Evolutionary conservation across 2,888 invertebrate species (phyloP), one percentile per base, ranked within the genome.

Genomic region (Kryphioiulus occultus): DNA sequence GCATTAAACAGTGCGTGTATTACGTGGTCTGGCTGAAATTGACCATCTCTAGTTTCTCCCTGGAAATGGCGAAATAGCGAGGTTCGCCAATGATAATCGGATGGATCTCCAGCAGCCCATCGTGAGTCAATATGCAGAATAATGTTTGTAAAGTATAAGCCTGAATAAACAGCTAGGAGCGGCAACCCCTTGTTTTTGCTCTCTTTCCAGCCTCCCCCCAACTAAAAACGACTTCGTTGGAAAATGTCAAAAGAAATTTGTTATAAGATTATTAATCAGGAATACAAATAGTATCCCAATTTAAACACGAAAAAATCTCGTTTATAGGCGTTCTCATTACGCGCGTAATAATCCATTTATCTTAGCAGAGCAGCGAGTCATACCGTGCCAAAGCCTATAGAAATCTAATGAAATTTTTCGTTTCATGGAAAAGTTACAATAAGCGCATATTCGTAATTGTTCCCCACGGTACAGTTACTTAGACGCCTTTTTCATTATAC

Each of bases 11-110:
- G 68, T 26, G 68, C 26, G 26, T 1, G 68, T 26, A 68, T 26
- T 68, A 68, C 68, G 68, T 68, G 68, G 68, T 68, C 68, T 7
- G n/a, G 68, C 68, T 68, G 68, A 26, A 68, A 68, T 68, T 68
- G 68, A 12, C 68, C 26, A 68, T 22, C 68, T 68, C 68, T 26
- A 26, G 12, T 68, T 68, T 68, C 68, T 10, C 53, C 3, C n/a
- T n/a, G n/a, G 9, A 53, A 53, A 53, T n/a, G n/a, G 7, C 68
- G 12, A 68, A 26, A 19, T 26, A 68, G 26, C 22, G n/a, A 26
- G 68, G 7, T n/a, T 22, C 22, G 1, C 5, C 59, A 22, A 59
- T 22, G 59, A 10, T n/a, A 59, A 59, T 7, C 17, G 22, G 26
- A n/a, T 12, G 7, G n/a, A 26, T 35, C n/a, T 59, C 22, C 7